These are phyloP conservation scores for Drosophila nannoptera DNA, from an alignment of 1,140 invertebrate genomes.

Conservation along the genomic window DNA sequence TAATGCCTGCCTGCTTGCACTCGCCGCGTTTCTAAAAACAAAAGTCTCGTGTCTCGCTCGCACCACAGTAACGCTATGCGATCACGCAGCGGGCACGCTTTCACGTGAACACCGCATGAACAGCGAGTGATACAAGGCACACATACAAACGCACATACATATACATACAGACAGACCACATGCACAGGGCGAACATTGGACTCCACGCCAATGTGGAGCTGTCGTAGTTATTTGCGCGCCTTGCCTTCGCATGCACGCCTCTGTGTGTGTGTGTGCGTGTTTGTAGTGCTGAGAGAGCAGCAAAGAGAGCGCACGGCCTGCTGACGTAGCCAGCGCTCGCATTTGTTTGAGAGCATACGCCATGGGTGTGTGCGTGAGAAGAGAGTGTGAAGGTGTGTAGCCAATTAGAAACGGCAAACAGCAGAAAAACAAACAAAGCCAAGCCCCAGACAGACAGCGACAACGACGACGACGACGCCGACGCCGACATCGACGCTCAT, in stretches of 20 bases:
- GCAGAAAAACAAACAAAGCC: slow-evolving; percentile 52
- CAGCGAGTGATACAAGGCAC: slow-evolving; percentile 69
- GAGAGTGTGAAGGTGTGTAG: slow-evolving; percentile 32
- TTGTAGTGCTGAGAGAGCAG: slow-evolving; percentile 19
- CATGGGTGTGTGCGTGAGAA: not conserved
- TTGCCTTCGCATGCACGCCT: not conserved
- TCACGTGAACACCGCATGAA: slow-evolving; percentile 79
- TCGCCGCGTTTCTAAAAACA: slow-evolving; percentile 79
- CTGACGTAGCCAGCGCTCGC: slow-evolving; percentile 27
- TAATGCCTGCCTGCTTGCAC: slow-evolving; percentile 55
- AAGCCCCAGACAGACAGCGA: slow-evolving; percentile 51
- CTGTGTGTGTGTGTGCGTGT: not conserved
- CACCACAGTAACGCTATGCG: slow-evolving; percentile 51
- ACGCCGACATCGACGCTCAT: slow-evolving; percentile 14
- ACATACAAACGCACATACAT: slow-evolving; percentile 40
- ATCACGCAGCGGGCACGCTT: slow-evolving; percentile 79
- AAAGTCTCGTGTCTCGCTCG: slow-evolving; percentile 63
- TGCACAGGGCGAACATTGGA: slow-evolving; percentile 61
- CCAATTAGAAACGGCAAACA: slow-evolving; percentile 34
- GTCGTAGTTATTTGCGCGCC: slow-evolving; percentile 37
- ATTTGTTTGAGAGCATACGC: slow-evolving; percentile 38
- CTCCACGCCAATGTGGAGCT: slow-evolving; percentile 49
- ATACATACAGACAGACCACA: slow-evolving; percentile 23
- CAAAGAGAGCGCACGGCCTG: slow-evolving; percentile 23
- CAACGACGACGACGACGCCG: too few relatives aligned